These are phyloP conservation scores for Catostylus mosaicus DNA, from an alignment of 30 jellyfish, hydroid and myxozoan genomes.

Conservation along the genomic window DNA sequence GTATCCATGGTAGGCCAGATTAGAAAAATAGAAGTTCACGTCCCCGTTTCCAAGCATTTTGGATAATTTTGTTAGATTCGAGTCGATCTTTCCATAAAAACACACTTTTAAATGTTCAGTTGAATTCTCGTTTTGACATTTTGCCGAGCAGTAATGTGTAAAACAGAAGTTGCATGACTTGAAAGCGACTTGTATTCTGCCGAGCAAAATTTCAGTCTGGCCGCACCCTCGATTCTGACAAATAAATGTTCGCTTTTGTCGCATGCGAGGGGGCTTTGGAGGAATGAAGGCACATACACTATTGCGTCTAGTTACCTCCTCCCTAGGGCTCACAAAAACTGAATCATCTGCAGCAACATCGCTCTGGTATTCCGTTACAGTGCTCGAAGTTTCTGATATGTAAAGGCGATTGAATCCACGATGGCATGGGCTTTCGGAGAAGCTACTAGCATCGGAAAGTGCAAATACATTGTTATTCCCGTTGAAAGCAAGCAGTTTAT, in stretches of 20 bases:
- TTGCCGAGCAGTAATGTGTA: slow-evolving; percentile 94
- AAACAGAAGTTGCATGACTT: slow-evolving; percentile 86
- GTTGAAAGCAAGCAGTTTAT: slow-evolving; percentile 55
- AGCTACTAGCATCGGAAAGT: slow-evolving; percentile 60
- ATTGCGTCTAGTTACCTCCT: slow-evolving; percentile 26
- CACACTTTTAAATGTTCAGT: slow-evolving; percentile 67
- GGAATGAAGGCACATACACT: slow-evolving; percentile 58
- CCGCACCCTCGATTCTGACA: slow-evolving; percentile 76
- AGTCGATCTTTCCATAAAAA: slow-evolving; percentile 77
- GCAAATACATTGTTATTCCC: slow-evolving; percentile 57
- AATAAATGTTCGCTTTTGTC: slow-evolving; percentile 62
- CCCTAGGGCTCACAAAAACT: slow-evolving; percentile 59
- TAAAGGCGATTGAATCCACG: slow-evolving; percentile 55
- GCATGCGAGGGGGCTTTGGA: slow-evolving; percentile 90
- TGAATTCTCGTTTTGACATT: slow-evolving; percentile 62
- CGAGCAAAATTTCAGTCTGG: slow-evolving; percentile 72
- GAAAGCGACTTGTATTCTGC: slow-evolving; percentile 68
- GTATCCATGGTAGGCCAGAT: slow-evolving; percentile 49
- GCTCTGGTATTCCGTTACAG: slow-evolving; percentile 42
- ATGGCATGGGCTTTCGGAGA: slow-evolving; percentile 66
- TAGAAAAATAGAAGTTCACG: slow-evolving; percentile 16
- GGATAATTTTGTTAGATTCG: slow-evolving; percentile 19
- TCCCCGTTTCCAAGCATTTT: slow-evolving; percentile 9
- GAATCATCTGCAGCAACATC: slow-evolving; percentile 34
- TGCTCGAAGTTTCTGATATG: slow-evolving; percentile 59